Base-by-base conservation (phyloP, 2,888 invertebrate genomes). In the Congeria kusceri region DNA sequence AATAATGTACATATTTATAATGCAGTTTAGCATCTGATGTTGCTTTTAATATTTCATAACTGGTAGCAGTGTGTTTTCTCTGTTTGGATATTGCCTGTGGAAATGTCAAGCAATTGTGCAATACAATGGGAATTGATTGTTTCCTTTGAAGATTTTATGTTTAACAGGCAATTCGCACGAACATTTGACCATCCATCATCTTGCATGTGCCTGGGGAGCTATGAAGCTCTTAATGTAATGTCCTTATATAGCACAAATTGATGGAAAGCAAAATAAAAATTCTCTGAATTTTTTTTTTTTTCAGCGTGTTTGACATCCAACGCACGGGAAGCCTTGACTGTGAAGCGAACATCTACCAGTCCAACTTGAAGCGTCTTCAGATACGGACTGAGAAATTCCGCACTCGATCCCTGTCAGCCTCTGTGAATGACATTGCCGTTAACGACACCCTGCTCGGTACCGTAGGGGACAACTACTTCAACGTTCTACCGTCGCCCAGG, bases 401-500 rank as follows among this genome's bases (percentile, higher is more conserved):
- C 3, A n/a, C 23, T 5, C 39, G 61, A 23, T 61, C 29, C 18
- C 44, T 61, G 39, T 44, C 56, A 9, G 74, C 66, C 20, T 25
- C 66, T n/a, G 20, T 58, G n/a, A 32, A 29, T 70, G 76, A 61
- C 66, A n/a, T 59, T 58, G 23, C 28, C 46, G 32, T 57, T 25
- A 27, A 46, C n/a, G 27, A 57, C 44, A 32, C 59, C 39, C 23
- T 13, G n/a, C 53, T 32, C 49, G 62, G 9, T 32, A 25, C 56
- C 20, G 11, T 44, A 18, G 80, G 67, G 15, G 78, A 76, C 13
- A 65, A 61, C 3, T 80, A 77, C 61, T 73, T 82, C 3, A 79
- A 80, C 65, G 85, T 88, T 3, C 68, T 88, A 20, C 72, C 77
- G 15, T 88, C 87, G 0, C 87, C 87, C 1, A 74, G 85, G 25